phyloP scores from a whole-genome alignment of 2,113 vertebrate genomes.

The Oxyruncus cristatus region DNA sequence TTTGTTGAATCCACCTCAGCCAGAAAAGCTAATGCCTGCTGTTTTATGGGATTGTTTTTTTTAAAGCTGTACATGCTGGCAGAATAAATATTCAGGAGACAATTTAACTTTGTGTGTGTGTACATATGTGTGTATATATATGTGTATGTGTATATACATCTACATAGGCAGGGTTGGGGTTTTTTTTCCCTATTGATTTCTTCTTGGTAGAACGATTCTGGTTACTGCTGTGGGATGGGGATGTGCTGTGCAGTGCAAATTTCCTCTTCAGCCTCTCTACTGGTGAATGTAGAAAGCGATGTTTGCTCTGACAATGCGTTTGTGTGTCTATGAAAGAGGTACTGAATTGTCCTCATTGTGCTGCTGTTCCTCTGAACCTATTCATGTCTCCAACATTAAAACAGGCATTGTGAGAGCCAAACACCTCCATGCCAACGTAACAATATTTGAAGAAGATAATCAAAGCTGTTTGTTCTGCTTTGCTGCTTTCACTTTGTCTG shows the following conservation, averaged over 20 bases:
- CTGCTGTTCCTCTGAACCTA: neutral
- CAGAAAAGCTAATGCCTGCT: neutral
- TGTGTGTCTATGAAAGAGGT: neutral
- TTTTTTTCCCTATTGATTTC: neutral
- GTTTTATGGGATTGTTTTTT: neutral
- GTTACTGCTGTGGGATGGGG: neutral
- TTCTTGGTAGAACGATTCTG: neutral
- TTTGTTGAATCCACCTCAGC: neutral
- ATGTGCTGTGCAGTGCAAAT: neutral
- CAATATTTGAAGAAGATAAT: conserved; percentile 58
- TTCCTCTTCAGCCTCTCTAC: neutral
- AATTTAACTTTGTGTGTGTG: neutral
- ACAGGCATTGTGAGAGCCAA: conserved; percentile 10
- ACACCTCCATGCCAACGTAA: neutral
- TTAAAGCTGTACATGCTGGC: neutral
- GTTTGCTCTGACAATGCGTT: neutral
- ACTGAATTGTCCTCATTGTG: conserved; percentile 17
- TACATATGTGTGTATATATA: neutral
- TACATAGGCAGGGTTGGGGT: neutral
- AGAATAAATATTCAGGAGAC: neutral
- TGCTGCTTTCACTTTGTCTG: conserved; percentile 26
- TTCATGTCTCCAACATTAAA: conserved; percentile 7
- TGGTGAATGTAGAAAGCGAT: neutral
- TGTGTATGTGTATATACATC: neutral
- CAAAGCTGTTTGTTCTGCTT: conserved; percentile 58